Evolutionary conservation across 2,797 vertebrate species (phyloP).

Genomic region (Syncerus caffer): DNA sequence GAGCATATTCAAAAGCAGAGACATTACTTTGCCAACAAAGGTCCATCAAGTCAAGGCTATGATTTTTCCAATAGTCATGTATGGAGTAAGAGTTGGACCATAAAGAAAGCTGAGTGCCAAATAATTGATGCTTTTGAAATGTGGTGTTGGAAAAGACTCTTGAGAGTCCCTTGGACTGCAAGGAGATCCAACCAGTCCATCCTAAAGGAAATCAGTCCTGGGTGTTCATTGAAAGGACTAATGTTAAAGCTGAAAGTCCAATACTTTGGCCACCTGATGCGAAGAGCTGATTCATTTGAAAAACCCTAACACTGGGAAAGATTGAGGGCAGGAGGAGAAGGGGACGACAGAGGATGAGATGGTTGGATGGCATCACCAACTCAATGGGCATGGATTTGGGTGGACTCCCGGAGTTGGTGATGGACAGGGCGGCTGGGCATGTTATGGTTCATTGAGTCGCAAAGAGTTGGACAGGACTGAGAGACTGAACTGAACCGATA

Average conservation of each 20-base stretch:
- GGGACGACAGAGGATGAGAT: not conserved
- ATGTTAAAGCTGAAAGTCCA: not conserved
- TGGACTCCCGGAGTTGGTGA: not conserved
- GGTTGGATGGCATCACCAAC: not conserved
- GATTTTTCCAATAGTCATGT: not conserved
- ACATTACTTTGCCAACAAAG: too few species aligned
- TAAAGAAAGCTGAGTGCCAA: accelerated
- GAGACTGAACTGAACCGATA: not conserved
- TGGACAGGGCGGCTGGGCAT: not conserved
- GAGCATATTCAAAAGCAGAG: not conserved
- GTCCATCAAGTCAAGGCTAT: not conserved
- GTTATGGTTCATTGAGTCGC: accelerated
- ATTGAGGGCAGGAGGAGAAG: not conserved
- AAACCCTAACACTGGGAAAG: not conserved
- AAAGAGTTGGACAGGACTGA: not conserved
- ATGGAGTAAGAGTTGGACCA: not conserved
- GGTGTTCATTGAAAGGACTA: not conserved
- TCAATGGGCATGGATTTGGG: not conserved
- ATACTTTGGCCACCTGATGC: not conserved
- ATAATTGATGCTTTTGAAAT: not conserved
- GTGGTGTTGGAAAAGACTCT: not conserved
- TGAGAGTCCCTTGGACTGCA: not conserved
- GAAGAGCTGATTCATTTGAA: not conserved
- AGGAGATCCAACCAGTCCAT: not conserved
- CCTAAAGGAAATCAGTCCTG: not conserved